A percentile compares a stretch with the other conserved stretches of the same genome.
phyloP scores from a whole-genome alignment of 1,140 invertebrate species.

The Spodoptera litura region DNA sequence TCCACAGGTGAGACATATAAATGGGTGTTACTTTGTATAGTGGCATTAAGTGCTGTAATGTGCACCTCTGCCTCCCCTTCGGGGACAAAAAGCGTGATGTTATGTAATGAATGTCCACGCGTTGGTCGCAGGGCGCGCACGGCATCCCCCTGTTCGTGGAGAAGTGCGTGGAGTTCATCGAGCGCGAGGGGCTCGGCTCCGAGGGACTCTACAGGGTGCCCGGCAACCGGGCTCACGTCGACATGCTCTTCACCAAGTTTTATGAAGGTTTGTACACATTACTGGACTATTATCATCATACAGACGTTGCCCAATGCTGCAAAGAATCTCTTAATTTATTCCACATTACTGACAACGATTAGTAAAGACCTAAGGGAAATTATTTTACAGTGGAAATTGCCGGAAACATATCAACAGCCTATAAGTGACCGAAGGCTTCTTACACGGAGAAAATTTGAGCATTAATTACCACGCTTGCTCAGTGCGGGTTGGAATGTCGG shows the following conservation, averaged over 20 bases:
- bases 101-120: neutral
- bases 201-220: conserved; percentile 98
- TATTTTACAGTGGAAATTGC: too few species aligned
- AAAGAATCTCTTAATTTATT: conserved; percentile 14
- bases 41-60: too few species aligned
- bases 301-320: too few species aligned
- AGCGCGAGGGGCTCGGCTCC: conserved; percentile 96
- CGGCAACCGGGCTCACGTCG: conserved; percentile 97
- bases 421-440: too few species aligned
- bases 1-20: conserved; percentile 73
- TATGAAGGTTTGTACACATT: conserved; percentile 90
- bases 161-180: conserved; percentile 97
- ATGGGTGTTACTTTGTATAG: too few species aligned
- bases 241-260: conserved; percentile 96
- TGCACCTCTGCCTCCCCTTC: too few species aligned
- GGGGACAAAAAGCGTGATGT: neutral
- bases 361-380: too few species aligned
- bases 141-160: conserved; percentile 96
- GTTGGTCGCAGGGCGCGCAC: conserved; percentile 91
- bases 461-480: too few species aligned
- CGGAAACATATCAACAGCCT: too few species aligned
- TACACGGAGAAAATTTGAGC: too few species aligned
- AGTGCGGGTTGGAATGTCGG: too few species aligned
- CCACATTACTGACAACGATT: neutral
- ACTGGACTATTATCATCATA: too few species aligned